Percentiles rank a stretch among this genome's conserved stretches.
These are phyloP conservation scores for Drosophila tripunctata DNA, from an alignment of 2,888 invertebrate species.

Conservation along the genomic window DNA sequence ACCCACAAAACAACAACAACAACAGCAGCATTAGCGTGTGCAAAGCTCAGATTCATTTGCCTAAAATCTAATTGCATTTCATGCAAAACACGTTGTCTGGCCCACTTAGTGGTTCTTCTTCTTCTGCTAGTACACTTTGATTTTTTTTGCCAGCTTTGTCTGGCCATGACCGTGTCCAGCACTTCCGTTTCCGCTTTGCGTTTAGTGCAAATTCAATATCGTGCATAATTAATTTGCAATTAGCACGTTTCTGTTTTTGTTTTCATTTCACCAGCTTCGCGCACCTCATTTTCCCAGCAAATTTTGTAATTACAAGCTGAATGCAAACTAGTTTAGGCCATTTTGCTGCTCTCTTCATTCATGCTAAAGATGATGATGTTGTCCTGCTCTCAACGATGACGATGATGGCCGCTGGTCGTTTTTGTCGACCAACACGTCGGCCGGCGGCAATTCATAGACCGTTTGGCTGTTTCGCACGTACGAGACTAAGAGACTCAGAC, in stretches of 20 bases:
- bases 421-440: constrained; percentile 28
- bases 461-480: constrained; percentile 59
- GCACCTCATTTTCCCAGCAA: constrained; percentile 50
- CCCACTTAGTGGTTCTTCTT: constrained; percentile 36
- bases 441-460: constrained; percentile 59
- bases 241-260: constrained; percentile 83
- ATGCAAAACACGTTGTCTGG: constrained; percentile 72
- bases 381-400: constrained; percentile 4
- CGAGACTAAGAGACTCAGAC: constrained; percentile 2
- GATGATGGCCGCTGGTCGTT: constrained; percentile 12
- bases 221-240: constrained; percentile 84
- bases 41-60: constrained; percentile 41
- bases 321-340: constrained; percentile 60
- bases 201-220: constrained; percentile 83
- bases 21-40: background rate
- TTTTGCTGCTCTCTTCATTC: background rate
- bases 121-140: background rate
- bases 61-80: constrained; percentile 70
- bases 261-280: constrained; percentile 59
- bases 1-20: constrained; percentile 42
- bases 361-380: background rate
- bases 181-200: constrained; percentile 43
- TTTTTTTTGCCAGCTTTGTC: constrained; percentile 18
- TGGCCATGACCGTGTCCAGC: constrained; percentile 14
- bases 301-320: constrained; percentile 77